Evolutionary conservation across 2,888 invertebrate species (phyloP).

Genomic region (Eupithecia inturbata): DNA sequence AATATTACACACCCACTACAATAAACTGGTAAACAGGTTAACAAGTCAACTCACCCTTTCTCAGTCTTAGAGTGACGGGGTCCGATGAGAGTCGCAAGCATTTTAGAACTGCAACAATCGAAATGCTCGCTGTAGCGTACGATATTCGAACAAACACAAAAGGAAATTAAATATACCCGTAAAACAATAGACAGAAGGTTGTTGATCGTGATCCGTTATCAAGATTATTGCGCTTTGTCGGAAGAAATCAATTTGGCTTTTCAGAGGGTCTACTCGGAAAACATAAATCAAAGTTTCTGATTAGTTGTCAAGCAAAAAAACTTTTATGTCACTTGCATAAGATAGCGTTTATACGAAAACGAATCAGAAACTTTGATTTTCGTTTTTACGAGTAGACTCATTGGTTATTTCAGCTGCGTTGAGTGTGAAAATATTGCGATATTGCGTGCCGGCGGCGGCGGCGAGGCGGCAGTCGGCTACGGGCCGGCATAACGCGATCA

Average conservation of each 20-base stretch:
- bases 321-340: too few species aligned
- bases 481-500: conserved; percentile 68
- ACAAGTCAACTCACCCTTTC: conserved; percentile 88
- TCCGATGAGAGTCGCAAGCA: conserved; percentile 95
- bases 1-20: conserved; percentile 45
- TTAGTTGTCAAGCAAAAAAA: too few species aligned
- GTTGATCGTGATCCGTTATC: conserved; percentile 51
- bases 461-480: conserved; percentile 42
- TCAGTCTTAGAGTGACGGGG: conserved; percentile 94
- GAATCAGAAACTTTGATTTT: too few species aligned
- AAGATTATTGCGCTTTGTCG: conserved; percentile 50
- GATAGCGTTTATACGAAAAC: too few species aligned
- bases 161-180: conserved; percentile 43
- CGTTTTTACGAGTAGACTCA: too few species aligned
- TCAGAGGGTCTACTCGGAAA: conserved; percentile 15
- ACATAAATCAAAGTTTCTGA: too few species aligned
- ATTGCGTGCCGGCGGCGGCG: conserved; percentile 75
- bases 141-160: conserved; percentile 37
- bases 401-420: conserved; percentile 47
- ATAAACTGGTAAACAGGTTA: conserved; percentile 41
- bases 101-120: conserved; percentile 92
- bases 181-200: conserved; percentile 48
- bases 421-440: conserved; percentile 66
- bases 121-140: conserved; percentile 41
- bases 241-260: conserved; percentile 56